Conservation (phyloP, 37 sponge, comb jelly and placozoan genomes). For the Chondrilla cf. caribensis region DNA sequence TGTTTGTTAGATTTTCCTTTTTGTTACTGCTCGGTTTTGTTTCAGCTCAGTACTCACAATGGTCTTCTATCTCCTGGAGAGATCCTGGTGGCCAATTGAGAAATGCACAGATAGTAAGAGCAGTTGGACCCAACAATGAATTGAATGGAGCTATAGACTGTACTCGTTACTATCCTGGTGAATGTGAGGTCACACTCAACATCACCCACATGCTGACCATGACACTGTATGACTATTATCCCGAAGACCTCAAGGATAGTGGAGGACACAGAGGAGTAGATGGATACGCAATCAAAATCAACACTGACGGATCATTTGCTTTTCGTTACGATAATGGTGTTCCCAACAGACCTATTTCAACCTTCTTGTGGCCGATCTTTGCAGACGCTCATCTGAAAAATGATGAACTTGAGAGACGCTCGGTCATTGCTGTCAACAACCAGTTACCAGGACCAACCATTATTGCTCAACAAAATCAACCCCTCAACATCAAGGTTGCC, state of each 20-base stretch:
- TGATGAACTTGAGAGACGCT: not conserved
- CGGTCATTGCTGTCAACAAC: constrained; percentile 19
- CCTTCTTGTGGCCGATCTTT: not conserved
- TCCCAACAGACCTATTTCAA: not conserved
- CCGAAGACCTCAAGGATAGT: not conserved
- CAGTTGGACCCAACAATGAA: too few relatives aligned
- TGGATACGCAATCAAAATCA: not conserved
- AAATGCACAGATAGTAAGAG: too few relatives aligned
- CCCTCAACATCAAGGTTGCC: constrained; percentile 21
- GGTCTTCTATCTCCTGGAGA: too few relatives aligned
- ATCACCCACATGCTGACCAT: constrained; percentile 23
- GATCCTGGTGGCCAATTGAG: too few relatives aligned
- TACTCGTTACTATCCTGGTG: not conserved
- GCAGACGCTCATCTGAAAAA: not conserved
- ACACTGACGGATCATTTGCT: not conserved
- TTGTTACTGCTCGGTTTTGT: too few relatives aligned
- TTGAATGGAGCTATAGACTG: too few relatives aligned
- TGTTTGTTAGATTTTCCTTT: too few relatives aligned
- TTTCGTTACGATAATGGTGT: not conserved
- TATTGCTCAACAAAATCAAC: not conserved
- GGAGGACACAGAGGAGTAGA: constrained; percentile 5
- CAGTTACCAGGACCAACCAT: constrained; percentile 15
- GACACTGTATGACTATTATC: constrained; percentile 12
- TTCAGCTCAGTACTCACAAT: too few relatives aligned
- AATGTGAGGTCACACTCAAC: not conserved